Evolutionary conservation across 2,797 vertebrate genomes (phyloP), one percentile per base, ranked within the genome.

Genomic region (Sebastes baramenuke): DNA sequence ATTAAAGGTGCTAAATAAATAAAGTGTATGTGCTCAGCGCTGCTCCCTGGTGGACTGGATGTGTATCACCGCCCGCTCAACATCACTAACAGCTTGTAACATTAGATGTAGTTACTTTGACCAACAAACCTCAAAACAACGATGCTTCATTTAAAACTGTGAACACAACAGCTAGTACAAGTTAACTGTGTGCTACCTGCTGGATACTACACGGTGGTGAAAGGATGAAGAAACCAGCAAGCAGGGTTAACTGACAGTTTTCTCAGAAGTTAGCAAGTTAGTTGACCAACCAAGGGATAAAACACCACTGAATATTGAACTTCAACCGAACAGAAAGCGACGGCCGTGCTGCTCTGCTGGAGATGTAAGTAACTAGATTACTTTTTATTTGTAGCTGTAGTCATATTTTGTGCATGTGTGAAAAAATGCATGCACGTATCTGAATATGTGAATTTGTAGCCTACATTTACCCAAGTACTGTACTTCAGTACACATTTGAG

Each of bases 91-190:
- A 27, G 8, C 22, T 10, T 4, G 30, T 6, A 16, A 56, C 5
- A 12, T 0, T 0, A 56, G 11, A 55, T 18, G 14, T 0, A 16
- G 16, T 46, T 18, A 46, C 42, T 16, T 13, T 18, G 29, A 34
- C 29, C 12, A 55, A 8, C 25, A n/a, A 6, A 27, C 14, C n/a
- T 2, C 6, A 42, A 30, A 60, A 49, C 34, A 13, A 10, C 12
- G 6, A 0, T 3, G 24, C 20, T 30, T 32, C 13, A 3, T 24
- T 24, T 9, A 38, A 36, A 36, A 27, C 46, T 11, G 3, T 52
- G 6, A 34, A 18, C 36, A 11, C 34, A 22, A 8, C 27, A 16
- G 20, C 56, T 60, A 9, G 29, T 22, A 46, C 4, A 62, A 62
- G 27, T 0, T 34, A 1, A 34, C 20, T 46, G 59, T 3, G 1